A percentile compares a stretch with the other conserved stretches of the same genome.
phyloP scores from a whole-genome alignment of 92 coral and sea anemone species.

The Palythoa grandiflora region DNA sequence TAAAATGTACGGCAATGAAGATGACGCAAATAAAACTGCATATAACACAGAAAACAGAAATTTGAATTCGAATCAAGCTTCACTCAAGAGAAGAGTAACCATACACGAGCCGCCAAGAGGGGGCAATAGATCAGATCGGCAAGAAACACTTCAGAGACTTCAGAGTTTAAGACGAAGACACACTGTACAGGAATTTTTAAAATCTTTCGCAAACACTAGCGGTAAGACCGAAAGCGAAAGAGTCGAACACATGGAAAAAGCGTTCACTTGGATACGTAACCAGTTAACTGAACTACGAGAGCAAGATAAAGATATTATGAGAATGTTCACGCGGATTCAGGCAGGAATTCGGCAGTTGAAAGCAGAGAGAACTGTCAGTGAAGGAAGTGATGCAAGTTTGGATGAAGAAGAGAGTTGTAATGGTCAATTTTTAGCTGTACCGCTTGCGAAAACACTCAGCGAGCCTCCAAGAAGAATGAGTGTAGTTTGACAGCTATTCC shows the following conservation, averaged over 20 bases:
- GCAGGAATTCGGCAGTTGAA: constrained; percentile 90
- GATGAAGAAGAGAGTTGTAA: neutral
- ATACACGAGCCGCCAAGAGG: constrained; percentile 42
- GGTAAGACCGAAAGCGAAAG: constrained; percentile 77
- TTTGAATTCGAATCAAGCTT: neutral
- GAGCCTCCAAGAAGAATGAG: constrained; percentile 46
- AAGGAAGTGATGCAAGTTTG: constrained; percentile 47
- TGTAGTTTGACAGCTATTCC: neutral
- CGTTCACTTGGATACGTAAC: constrained; percentile 86
- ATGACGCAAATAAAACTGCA: neutral
- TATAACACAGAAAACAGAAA: neutral
- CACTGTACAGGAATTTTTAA: constrained; percentile 69
- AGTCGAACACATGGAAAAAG: constrained; percentile 77
- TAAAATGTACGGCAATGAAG: neutral
- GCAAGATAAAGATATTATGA: constrained; percentile 90
- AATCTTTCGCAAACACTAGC: constrained; percentile 62
- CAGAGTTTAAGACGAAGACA: constrained; percentile 46
- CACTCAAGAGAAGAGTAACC: constrained; percentile 29
- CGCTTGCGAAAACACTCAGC: constrained; percentile 27
- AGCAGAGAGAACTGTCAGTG: constrained; percentile 60
- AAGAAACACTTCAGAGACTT: constrained; percentile 38
- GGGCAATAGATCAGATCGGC: constrained; percentile 23
- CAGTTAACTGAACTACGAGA: constrained; percentile 85
- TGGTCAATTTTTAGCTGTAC: neutral
- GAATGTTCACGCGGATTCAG: constrained; percentile 86